Percentiles rank a stretch among this genome's conserved stretches.
Conservation (phyloP, 2,113 vertebrate genomes). For the Tympanuchus pallidicinctus region DNA sequence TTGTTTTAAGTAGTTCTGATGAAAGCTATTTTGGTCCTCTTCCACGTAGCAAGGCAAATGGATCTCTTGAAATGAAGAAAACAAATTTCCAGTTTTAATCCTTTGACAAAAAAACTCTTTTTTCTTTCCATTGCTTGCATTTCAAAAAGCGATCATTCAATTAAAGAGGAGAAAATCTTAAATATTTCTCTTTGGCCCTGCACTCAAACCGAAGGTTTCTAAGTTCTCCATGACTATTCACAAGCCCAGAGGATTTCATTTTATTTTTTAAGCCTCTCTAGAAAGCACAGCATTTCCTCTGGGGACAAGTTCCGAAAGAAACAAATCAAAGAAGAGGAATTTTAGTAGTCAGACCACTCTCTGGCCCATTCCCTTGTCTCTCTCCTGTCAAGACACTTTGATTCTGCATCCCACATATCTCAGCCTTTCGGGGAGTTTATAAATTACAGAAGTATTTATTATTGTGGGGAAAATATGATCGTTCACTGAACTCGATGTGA, state of each 20-base stretch:
- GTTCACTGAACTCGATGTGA: slow-evolving; percentile 56
- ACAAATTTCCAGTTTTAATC: neutral
- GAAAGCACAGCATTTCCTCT: slow-evolving; percentile 56
- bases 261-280: slow-evolving; percentile 54
- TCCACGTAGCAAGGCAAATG: neutral
- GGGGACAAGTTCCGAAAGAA: slow-evolving; percentile 52
- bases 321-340: slow-evolving; percentile 58
- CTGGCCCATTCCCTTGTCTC: slow-evolving; percentile 61
- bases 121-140: neutral
- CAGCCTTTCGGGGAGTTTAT: slow-evolving; percentile 53
- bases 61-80: neutral
- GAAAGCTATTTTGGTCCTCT: neutral
- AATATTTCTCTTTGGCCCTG: neutral
- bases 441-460: slow-evolving; percentile 69
- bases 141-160: neutral
- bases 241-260: slow-evolving; percentile 53
- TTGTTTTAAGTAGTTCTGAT: neutral
- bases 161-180: neutral
- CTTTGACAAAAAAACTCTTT: neutral
- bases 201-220: neutral
- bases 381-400: slow-evolving; percentile 52
- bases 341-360: slow-evolving; percentile 54
- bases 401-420: slow-evolving; percentile 62
- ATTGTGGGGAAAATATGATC: slow-evolving; percentile 62
- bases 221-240: slow-evolving; percentile 36